These are phyloP conservation scores for Crenuchus spilurus DNA, from an alignment of 2,797 vertebrate genomes.

Conservation along the genomic window DNA sequence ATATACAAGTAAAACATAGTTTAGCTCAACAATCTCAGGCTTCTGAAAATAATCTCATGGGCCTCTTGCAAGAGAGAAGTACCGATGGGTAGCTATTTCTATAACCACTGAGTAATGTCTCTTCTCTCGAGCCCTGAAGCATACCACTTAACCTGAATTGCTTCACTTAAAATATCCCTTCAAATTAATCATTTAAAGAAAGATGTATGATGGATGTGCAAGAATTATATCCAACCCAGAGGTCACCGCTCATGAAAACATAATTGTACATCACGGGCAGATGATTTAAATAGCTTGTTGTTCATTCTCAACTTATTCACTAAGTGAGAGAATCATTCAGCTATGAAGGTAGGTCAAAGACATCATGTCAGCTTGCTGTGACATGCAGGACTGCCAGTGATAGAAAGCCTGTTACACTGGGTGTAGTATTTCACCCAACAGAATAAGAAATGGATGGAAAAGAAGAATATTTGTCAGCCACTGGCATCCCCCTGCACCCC, in stretches of 20 bases:
- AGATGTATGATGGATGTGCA: conserved; percentile 43
- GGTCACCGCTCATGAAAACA: conserved; percentile 52
- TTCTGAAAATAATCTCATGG: conserved; percentile 11
- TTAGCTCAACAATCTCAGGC: background rate
- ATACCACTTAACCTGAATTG: conserved; percentile 45
- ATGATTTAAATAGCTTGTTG: conserved; percentile 56
- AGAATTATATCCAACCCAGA: conserved; percentile 28
- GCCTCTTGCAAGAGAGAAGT: background rate
- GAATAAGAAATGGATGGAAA: conserved; percentile 27
- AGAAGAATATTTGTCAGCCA: conserved; percentile 10
- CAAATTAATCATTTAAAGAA: conserved; percentile 52
- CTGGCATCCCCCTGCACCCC: background rate
- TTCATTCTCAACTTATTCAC: conserved; percentile 41
- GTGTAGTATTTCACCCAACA: conserved; percentile 19
- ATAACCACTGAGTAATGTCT: conserved; percentile 32
- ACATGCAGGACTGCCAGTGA: conserved; percentile 25
- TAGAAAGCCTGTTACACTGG: conserved; percentile 13
- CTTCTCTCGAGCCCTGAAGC: conserved; percentile 21
- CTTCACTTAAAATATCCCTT: conserved; percentile 43
- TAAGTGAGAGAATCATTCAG: conserved; percentile 24
- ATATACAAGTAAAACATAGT: background rate
- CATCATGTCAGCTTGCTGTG: conserved; percentile 20
- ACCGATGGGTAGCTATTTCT: conserved; percentile 30
- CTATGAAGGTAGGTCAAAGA: conserved; percentile 49
- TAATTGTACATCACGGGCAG: conserved; percentile 52